These are phyloP conservation scores for Nyctibius bracteatus DNA, from an alignment of 2,113 vertebrate species.

Conservation along the genomic window DNA sequence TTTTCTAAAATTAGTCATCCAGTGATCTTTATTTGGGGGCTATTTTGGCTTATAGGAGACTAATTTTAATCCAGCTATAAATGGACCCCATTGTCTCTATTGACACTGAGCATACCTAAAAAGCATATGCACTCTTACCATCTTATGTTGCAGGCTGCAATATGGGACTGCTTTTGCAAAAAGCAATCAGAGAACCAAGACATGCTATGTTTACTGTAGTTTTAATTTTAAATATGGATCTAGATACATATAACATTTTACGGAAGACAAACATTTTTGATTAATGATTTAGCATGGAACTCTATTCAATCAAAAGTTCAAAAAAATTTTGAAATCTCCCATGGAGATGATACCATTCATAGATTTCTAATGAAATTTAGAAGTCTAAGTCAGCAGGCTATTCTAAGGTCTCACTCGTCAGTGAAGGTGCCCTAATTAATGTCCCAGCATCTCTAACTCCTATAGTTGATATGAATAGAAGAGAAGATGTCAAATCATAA, in stretches of 20 bases:
- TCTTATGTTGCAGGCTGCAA: neutral
- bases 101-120: neutral
- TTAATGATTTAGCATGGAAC: neutral
- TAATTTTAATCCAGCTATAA: neutral
- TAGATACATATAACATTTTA: neutral
- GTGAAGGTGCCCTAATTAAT: neutral
- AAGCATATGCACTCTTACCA: neutral
- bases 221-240: neutral
- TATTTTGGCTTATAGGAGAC: neutral
- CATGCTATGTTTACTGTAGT: neutral
- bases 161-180: neutral
- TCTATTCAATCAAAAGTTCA: neutral
- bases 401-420: neutral
- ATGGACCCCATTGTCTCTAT: neutral
- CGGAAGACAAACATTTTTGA: neutral
- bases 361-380: neutral
- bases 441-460: neutral
- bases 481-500: neutral
- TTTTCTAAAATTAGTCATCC: neutral
- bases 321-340: neutral
- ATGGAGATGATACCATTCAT: neutral
- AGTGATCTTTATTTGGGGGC: neutral
- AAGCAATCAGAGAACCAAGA: neutral
- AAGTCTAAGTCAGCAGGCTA: neutral
- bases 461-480: neutral